phyloP scores from a whole-genome alignment of 1,140 invertebrate species.

The Scylla paramamosain region DNA sequence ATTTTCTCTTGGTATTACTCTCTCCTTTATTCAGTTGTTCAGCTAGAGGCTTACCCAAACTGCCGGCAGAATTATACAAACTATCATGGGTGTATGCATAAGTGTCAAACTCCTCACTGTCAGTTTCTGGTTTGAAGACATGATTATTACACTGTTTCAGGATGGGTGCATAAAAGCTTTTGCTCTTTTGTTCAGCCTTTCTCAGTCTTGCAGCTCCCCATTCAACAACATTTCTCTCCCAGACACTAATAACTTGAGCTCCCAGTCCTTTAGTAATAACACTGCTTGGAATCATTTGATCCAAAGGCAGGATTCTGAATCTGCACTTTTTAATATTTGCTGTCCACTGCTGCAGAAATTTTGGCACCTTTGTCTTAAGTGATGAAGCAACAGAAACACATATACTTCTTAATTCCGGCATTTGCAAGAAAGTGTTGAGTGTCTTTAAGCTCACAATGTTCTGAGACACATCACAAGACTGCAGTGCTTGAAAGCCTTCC shows the following conservation, averaged over 20 bases:
- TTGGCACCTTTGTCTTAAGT: background rate
- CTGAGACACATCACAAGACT: slow-evolving; percentile 48
- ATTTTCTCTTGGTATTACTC: background rate
- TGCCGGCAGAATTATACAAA: background rate
- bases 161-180: slow-evolving; percentile 14
- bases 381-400: slow-evolving; percentile 37
- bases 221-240: slow-evolving; percentile 32
- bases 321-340: background rate
- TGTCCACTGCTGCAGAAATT: slow-evolving; percentile 34
- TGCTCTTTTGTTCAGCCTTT: background rate
- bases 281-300: slow-evolving; percentile 7
- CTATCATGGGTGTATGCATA: slow-evolving; percentile 5
- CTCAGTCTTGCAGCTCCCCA: background rate
- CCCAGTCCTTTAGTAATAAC: slow-evolving; percentile 52
- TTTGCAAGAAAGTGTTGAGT: background rate
- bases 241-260: background rate
- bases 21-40: background rate
- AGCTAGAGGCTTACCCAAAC: background rate
- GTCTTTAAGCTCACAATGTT: slow-evolving; percentile 40
- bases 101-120: slow-evolving; percentile 10
- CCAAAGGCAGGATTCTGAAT: background rate
- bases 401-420: slow-evolving; percentile 39
- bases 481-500: slow-evolving; percentile 47
- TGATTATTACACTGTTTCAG: background rate
- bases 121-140: background rate